Conservation (phyloP, 2,797 vertebrate genomes). For the Pangasius larnaudii region DNA sequence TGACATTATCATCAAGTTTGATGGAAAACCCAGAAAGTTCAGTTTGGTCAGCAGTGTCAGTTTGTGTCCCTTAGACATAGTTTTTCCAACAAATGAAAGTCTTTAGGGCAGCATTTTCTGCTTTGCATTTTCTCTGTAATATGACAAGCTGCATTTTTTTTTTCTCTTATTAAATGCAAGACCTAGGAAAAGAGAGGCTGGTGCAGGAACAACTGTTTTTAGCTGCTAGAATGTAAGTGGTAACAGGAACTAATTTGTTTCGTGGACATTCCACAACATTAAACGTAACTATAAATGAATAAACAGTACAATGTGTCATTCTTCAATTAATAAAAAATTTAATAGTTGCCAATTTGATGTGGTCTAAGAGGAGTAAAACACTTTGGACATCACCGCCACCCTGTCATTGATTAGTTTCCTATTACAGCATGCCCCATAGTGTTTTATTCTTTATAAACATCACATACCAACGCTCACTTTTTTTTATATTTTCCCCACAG, state of each 20-base stretch:
- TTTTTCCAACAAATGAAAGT: background rate
- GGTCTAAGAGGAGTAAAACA: background rate
- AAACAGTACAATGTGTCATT: background rate
- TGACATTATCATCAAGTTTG: background rate
- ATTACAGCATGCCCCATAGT: background rate
- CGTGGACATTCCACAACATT: background rate
- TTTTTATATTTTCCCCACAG: background rate
- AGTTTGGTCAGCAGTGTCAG: background rate
- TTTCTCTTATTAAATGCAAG: background rate
- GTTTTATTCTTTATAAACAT: background rate
- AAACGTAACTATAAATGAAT: background rate
- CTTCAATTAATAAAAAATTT: background rate
- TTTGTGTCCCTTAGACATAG: background rate
- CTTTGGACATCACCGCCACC: background rate
- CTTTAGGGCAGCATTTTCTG: background rate
- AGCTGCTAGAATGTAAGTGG: background rate
- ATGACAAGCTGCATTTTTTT: too few relatives aligned
- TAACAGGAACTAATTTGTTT: background rate
- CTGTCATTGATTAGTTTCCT: background rate
- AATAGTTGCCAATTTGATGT: background rate
- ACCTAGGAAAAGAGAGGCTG: background rate
- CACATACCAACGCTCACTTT: background rate
- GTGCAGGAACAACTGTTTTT: background rate
- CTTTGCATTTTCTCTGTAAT: background rate
- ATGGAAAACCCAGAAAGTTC: background rate